These are phyloP conservation scores for Nysson spinosus DNA, from an alignment of 2,888 invertebrate genomes.

Conservation along the genomic window DNA sequence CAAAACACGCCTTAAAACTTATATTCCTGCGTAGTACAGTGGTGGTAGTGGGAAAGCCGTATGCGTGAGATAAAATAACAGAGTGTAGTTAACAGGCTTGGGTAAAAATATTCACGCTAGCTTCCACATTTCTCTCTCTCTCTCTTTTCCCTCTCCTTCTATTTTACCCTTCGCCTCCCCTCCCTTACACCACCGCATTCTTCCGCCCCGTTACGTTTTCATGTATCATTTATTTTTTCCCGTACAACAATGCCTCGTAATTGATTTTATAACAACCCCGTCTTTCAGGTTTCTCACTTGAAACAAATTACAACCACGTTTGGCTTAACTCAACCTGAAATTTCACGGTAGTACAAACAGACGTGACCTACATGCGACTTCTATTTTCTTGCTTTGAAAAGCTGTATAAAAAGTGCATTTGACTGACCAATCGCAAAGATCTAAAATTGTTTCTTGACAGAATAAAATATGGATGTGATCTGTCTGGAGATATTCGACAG, in stretches of 20 bases:
- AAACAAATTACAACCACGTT: no score
- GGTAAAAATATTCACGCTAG: constrained; percentile 73
- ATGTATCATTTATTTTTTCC: background rate
- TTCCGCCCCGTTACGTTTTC: constrained; percentile 7
- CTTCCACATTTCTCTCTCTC: constrained; percentile 49
- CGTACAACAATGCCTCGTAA: background rate
- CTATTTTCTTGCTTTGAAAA: no score
- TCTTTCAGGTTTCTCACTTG: no score
- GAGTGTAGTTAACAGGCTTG: constrained; percentile 71
- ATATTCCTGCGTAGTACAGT: constrained; percentile 65
- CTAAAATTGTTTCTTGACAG: no score
- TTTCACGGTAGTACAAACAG: no score
- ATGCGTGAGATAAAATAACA: constrained; percentile 74
- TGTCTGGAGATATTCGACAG: no score
- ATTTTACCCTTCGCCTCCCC: constrained; percentile 9
- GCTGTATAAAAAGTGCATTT: no score
- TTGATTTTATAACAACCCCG: background rate
- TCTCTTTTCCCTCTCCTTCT: constrained; percentile 15
- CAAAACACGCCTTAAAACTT: constrained; percentile 76
- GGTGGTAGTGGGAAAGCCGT: constrained; percentile 65
- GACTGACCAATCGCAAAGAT: no score
- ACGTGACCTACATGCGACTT: no score
- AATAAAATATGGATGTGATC: no score
- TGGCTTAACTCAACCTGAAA: no score
- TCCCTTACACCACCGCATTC: constrained; percentile 1